phyloP scores from a whole-genome alignment of 1,140 invertebrate genomes.

The Drosophila azteca region DNA sequence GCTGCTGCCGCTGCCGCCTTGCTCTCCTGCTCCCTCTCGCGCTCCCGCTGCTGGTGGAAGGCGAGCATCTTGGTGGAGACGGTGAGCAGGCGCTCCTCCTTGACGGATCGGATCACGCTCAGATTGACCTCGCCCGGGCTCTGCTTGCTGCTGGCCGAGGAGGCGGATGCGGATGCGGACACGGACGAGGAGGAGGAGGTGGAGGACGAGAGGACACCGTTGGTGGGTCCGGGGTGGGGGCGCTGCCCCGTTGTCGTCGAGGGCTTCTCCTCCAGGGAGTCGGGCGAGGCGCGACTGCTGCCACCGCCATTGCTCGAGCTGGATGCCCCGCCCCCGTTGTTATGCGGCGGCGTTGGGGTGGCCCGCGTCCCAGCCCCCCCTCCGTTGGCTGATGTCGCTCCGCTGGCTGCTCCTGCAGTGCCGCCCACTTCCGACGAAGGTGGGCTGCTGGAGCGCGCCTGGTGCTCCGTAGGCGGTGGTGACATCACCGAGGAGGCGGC shows the following conservation, averaged over 20 bases:
- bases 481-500: slow-evolving; percentile 78
- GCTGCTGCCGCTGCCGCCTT: slow-evolving; percentile 44
- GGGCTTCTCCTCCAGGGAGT: slow-evolving; percentile 77
- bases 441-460: slow-evolving; percentile 34
- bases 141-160: slow-evolving; percentile 18
- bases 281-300: slow-evolving; percentile 79
- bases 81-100: slow-evolving; percentile 74
- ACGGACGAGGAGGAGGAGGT: slow-evolving; percentile 1
- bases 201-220: slow-evolving; percentile 54
- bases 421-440: slow-evolving; percentile 36
- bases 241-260: slow-evolving; percentile 50
- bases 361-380: slow-evolving; percentile 33
- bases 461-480: slow-evolving; percentile 77
- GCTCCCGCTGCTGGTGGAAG: slow-evolving; percentile 69
- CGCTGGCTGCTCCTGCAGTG: neutral
- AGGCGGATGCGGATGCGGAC: neutral
- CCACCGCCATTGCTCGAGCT: slow-evolving; percentile 67
- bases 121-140: slow-evolving; percentile 51
- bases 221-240: slow-evolving; percentile 45
- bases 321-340: slow-evolving; percentile 65
- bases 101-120: slow-evolving; percentile 82
- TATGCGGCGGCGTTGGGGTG: slow-evolving; percentile 71
- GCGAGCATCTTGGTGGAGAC: slow-evolving; percentile 79
- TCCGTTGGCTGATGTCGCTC: neutral
- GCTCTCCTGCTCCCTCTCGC: slow-evolving; percentile 60